These are phyloP conservation scores for Ceyx cyanopectus DNA, from an alignment of 2,113 vertebrate species.

Conservation along the genomic window DNA sequence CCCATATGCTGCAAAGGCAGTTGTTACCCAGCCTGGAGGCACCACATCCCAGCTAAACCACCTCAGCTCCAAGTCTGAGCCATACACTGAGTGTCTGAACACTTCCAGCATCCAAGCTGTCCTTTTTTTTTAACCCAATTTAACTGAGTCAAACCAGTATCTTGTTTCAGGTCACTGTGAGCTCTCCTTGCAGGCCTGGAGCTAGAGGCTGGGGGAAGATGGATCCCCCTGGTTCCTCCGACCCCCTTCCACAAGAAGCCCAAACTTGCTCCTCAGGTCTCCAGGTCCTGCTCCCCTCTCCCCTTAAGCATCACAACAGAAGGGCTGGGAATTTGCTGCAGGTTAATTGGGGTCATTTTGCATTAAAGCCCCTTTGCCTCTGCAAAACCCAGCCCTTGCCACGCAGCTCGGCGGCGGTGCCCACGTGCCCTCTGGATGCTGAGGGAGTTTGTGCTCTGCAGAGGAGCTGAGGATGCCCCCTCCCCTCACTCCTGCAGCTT, in stretches of 20 bases:
- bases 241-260: not conserved
- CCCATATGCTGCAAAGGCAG: not conserved
- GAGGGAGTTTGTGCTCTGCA: not conserved
- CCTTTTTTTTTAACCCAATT: not conserved
- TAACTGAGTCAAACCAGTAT: not conserved
- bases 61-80: not conserved
- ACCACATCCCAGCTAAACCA: not conserved
- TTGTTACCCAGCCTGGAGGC: not conserved
- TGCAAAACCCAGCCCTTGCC: not conserved
- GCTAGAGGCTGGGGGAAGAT: not conserved
- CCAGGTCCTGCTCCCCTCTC: not conserved
- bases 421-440: rapidly evolving
- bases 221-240: not conserved
- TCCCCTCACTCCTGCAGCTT: not conserved
- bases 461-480: not conserved
- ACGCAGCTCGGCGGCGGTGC: rapidly evolving
- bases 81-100: rapidly evolving
- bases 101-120: rapidly evolving
- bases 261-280: not conserved
- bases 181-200: not conserved
- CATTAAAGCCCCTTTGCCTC: not conserved
- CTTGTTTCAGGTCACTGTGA: not conserved
- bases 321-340: not conserved
- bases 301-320: rapidly evolving
- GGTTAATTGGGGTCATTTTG: slow-evolving; percentile 57